Conservation (phyloP, 2,888 invertebrate species). For the Carpatolechia fugitivella region DNA sequence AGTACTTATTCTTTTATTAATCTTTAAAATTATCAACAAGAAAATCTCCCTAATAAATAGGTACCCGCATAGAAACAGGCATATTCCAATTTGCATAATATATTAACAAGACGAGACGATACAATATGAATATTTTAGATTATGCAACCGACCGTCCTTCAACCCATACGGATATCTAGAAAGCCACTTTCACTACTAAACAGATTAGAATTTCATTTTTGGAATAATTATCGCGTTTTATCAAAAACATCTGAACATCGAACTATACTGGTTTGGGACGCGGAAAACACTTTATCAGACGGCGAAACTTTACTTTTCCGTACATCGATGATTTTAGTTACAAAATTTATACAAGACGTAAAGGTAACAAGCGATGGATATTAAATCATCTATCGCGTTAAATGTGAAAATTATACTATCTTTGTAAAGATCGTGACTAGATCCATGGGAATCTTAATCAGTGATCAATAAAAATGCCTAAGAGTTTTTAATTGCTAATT, state of each 20-base stretch:
- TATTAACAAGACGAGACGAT: not conserved
- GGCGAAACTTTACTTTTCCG: not conserved
- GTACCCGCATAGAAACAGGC: too few species aligned
- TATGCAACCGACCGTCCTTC: not conserved
- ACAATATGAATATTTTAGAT: constrained; percentile 1
- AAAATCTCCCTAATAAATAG: too few species aligned
- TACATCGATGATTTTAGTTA: not conserved
- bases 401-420: not conserved
- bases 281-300: not conserved
- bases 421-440: not conserved
- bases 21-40: too few species aligned
- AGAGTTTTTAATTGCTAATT: not conserved
- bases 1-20: too few species aligned
- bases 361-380: not conserved
- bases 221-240: not conserved
- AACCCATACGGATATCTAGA: not conserved
- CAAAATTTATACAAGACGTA: not conserved
- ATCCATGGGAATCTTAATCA: not conserved
- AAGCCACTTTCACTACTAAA: constrained; percentile 9
- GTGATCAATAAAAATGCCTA: not conserved
- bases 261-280: not conserved
- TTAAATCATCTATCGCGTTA: not conserved
- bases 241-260: not conserved
- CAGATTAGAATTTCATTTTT: not conserved
- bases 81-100: not conserved